These are phyloP conservation scores for Sipunculus nudus DNA, from an alignment of 2,888 invertebrate genomes.

Conservation along the genomic window DNA sequence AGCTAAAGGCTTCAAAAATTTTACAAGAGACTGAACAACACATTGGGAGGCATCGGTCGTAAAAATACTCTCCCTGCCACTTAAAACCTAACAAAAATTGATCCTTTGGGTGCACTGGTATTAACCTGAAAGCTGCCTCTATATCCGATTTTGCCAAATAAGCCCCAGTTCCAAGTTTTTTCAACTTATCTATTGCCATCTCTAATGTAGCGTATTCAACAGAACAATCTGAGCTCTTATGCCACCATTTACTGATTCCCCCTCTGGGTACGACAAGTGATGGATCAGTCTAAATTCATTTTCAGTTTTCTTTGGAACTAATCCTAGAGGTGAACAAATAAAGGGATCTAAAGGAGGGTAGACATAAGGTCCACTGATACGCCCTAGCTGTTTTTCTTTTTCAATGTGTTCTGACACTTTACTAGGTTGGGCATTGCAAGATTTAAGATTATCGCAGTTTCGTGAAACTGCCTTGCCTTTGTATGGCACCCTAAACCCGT, in stretches of 20 bases:
- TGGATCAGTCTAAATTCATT: not conserved
- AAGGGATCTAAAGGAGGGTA: too few relatives aligned
- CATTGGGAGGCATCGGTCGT: not conserved
- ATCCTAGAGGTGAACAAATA: not conserved
- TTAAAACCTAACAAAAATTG: not conserved
- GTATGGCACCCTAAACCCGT: too few relatives aligned
- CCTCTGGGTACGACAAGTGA: not conserved
- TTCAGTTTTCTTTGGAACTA: not conserved
- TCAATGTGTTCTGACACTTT: too few relatives aligned
- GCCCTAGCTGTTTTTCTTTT: too few relatives aligned
- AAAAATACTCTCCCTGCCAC: not conserved
- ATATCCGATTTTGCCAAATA: not conserved
- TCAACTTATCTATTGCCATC: not conserved
- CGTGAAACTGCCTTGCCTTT: too few relatives aligned
- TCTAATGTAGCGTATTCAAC: not conserved
- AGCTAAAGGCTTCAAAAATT: not conserved
- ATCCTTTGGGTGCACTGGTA: not conserved
- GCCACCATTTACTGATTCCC: not conserved
- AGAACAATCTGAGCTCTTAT: not conserved
- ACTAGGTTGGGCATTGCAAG: too few relatives aligned
- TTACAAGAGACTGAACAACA: not conserved
- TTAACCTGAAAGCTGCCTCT: not conserved
- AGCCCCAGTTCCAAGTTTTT: not conserved
- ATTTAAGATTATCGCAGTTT: too few relatives aligned
- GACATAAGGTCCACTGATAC: too few relatives aligned